Evolutionary conservation across 2,113 vertebrate genomes (phyloP), one percentile per base, ranked within the genome.

Genomic region (Apistogramma diplotaenia): DNA sequence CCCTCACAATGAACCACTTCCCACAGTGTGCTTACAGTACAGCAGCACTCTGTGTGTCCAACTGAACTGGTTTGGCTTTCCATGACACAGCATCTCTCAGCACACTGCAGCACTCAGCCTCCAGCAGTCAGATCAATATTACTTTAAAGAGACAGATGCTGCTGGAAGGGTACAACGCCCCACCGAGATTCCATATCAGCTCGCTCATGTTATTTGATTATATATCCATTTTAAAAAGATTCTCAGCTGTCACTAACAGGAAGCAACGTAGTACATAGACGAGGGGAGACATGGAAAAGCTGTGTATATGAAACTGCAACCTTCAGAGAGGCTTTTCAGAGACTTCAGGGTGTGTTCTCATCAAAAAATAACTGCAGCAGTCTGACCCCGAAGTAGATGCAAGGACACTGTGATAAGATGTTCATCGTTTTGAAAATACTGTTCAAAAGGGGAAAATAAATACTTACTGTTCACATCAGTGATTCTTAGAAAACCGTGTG

Each of bases 21-120:
- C 23, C 37, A 53, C 61, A 35, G 19, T 74, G 49, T 33, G 61
- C 33, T 60, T 37, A 40, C 56, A 60, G 75, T 18, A 33, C 33
- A 56, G 65, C 21, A 75, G 27, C 27, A 29, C 0, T 8, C 18
- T 6, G 2, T 57, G 21, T 70, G 19, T 76, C 55, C 57, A 51
- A 58, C 51, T 12, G 55, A 87, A 57, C 33, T 27, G 23, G 11
- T 21, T 51, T 58, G 59, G 54, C 74, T 78, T 57, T 15, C 40
- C 49, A 73, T 92, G 91, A 94, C 81, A 92, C 90, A 91, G 91
- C 92, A 90, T 82, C 77, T 89, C 23, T 90, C 65, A 72, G 60
- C 46, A 60, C 54, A 85, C 88, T 90, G 87, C 88, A 88, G 86
- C 79, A 80, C 53, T 70, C 71, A 61, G 57, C 84, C 40, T 84